phyloP scores from a whole-genome alignment of 2,797 vertebrate genomes.

The Amphiprion clarkii region DNA sequence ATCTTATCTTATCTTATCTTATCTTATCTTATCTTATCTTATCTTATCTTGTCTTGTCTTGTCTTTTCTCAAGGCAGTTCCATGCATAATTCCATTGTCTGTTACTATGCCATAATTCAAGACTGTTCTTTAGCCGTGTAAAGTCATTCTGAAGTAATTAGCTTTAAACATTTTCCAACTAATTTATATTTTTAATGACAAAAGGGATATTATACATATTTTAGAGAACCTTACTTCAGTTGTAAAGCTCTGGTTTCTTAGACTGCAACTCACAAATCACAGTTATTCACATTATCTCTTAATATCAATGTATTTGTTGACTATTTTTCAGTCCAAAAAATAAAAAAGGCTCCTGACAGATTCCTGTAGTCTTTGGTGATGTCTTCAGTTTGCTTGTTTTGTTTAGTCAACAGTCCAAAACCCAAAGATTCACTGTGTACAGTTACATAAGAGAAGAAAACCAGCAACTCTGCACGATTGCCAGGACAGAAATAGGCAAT shows the following conservation, averaged over 20 bases:
- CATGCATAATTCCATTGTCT: conserved; percentile 35
- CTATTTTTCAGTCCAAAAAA: neutral
- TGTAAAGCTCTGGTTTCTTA: neutral
- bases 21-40: neutral
- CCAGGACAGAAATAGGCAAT: neutral
- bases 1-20: neutral
- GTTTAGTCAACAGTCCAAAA: neutral
- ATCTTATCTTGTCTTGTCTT: conserved; percentile 2
- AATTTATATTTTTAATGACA: conserved; percentile 4
- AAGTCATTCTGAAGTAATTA: conserved; percentile 12
- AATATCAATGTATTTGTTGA: neutral
- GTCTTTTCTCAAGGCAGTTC: neutral
- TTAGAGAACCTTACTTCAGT: neutral
- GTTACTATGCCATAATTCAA: conserved; percentile 10
- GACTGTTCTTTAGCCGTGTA: conserved; percentile 16
- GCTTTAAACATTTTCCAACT: conserved; percentile 11
- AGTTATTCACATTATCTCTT: neutral
- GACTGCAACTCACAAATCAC: neutral
- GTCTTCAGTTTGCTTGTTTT: neutral
- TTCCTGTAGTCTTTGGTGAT: neutral
- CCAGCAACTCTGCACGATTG: neutral
- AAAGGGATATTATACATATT: neutral
- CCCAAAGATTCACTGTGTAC: conserved; percentile 6
- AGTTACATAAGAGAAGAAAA: conserved; percentile 15
- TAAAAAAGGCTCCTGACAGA: neutral